Evolutionary conservation across 2,113 vertebrate species (phyloP), one percentile per base, ranked within the genome.

Genomic region (Nycticorax nycticorax): DNA sequence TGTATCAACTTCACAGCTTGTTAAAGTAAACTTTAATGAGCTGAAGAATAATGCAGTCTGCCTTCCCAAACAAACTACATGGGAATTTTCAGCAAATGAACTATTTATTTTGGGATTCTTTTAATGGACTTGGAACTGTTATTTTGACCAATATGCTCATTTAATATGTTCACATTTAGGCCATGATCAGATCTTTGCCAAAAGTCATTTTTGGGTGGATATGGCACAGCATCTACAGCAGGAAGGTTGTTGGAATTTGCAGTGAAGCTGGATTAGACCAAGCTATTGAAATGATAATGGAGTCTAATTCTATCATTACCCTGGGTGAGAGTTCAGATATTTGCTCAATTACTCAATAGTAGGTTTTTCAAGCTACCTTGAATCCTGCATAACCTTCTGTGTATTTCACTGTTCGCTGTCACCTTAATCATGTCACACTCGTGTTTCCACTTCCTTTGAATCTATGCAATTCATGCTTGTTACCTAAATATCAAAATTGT

Each of bases 11-110:
- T 97, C 76, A 75, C 89, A 96, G 95, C 94, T 93, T 95, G 87
- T 95, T 97, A 86, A 96, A 96, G 66, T 92, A 88, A 89, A 94
- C 89, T 94, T 92, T 88, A 96, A 94, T 88, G 88, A 95, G 52
- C 94, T 96, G 92, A 90, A 88, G 86, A 96, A 78, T 93, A 96
- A 91, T 39, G 80, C 45, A 76, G 53, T 57, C 57, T 96, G 77
- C 69, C 50, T 92, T 92, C 89, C 91, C 86, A 97, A 95, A 95
- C 71, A 93, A 95, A 92, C 77, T 79, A 47, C 66, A 76, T 79
- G 91, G 62, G 90, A 95, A 94, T 66, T 83, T 82, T 57, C 10
- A 95, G 82, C 62, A 86, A 94, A 92, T 48, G 8, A 91, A 48
- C 56, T 93, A 89, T 87, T 96, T 94, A 78, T 91, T 97, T 91